Evolutionary conservation across 2,113 vertebrate genomes (phyloP).

Genomic region (Halcyon malimbica): DNA sequence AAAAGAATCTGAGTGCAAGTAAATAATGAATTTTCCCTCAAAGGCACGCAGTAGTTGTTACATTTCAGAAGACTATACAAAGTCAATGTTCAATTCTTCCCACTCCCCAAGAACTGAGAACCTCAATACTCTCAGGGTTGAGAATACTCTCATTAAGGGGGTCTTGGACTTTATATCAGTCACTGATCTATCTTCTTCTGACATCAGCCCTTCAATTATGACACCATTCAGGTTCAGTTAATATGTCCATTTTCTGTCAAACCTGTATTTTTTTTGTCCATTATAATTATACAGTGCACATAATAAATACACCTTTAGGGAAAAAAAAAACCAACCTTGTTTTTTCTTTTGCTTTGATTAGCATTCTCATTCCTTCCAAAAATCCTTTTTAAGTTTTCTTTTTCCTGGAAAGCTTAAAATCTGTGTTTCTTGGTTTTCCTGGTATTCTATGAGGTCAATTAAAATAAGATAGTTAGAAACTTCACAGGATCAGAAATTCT

Average conservation of each 20-base stretch:
- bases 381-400: not conserved
- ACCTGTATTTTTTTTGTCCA: not conserved
- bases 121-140: not conserved
- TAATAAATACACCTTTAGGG: not conserved
- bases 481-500: not conserved
- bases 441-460: not conserved
- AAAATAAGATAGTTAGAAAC: not conserved
- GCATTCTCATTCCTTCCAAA: not conserved
- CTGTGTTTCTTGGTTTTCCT: not conserved
- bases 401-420: not conserved
- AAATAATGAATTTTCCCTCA: not conserved
- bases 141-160: not conserved
- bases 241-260: not conserved
- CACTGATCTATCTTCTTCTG: not conserved
- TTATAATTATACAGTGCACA: not conserved
- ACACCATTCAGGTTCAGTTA: not conserved
- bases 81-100: not conserved
- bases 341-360: not conserved
- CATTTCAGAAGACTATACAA: not conserved
- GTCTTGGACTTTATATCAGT: not conserved
- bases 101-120: not conserved
- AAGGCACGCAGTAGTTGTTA: not conserved
- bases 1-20: not conserved
- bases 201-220: not conserved
- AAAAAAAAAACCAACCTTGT: accelerated